Evolutionary conservation across 1,140 invertebrate species (phyloP), one percentile per base, ranked within the genome.

Genomic region (Neoseiulus cucumeris): DNA sequence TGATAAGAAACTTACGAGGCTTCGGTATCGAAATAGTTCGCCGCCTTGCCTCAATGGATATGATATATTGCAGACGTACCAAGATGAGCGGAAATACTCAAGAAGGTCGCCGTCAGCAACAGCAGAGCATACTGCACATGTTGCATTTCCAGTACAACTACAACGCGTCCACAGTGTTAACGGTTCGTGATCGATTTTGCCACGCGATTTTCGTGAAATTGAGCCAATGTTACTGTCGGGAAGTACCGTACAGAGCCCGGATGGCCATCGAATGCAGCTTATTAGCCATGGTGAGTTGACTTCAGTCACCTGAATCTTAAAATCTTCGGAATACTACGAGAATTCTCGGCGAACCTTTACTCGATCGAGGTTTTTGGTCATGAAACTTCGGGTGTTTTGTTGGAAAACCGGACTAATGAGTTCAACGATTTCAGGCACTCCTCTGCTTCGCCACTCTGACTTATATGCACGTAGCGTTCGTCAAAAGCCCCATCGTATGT

Each of bases 381-480:
- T n/a, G n/a, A n/a, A n/a, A n/a, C n/a, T n/a, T n/a, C n/a, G n/a
- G n/a, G 28, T 7, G 42, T 64, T 33, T 65, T 69, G 39, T 14
- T 44, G 64, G 33, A 29, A 9, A 39, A 67, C 41, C 6, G 17
- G 67, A 67, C 14, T n/a, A n/a, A 44, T 14, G 44, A 70, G 42
- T 65, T 68, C 65, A 66, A 70, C 70, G 68, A 65, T 74, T 81
- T 66, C 75, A 86, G 84, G 91, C 92, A 12, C 78, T 96, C 67
- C 75, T 84, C 30, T 87, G 91, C 66, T 87, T 97, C 76, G 89
- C 89, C 74, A 85, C 92, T 42, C 80, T 98, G 69, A 84, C 87
- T 39, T 98, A 98, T 75, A 91, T 97, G 70, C 94, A 98, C 74
- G 83, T 92, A 73, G 85, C 86, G 44, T 96, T 96, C 76, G 91